These are phyloP conservation scores for Drosophila pullipes DNA, from an alignment of 2,888 invertebrate species.

Conservation along the genomic window DNA sequence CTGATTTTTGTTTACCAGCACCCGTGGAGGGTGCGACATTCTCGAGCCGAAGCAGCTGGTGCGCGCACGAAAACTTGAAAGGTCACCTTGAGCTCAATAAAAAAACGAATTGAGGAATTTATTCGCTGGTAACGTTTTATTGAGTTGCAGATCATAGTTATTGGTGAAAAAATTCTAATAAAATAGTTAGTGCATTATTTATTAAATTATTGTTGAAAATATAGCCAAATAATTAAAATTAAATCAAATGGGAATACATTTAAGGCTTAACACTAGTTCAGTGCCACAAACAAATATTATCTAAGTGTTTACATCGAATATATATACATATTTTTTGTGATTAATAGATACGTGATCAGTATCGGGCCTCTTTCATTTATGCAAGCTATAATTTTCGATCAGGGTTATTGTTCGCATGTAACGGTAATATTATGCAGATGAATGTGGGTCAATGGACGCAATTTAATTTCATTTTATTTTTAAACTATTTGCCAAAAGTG, in stretches of 20 bases:
- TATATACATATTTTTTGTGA: background rate
- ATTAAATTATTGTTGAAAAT: constrained; percentile 9
- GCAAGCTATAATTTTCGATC: background rate
- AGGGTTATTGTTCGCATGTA: background rate
- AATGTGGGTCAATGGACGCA: constrained; percentile 59
- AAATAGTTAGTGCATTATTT: constrained; percentile 34
- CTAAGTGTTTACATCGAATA: constrained; percentile 43
- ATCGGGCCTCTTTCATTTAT: background rate
- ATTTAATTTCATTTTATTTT: constrained; percentile 32
- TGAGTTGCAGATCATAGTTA: constrained; percentile 41
- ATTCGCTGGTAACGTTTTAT: constrained; percentile 66
- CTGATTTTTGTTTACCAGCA: constrained; percentile 74
- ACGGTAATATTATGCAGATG: constrained; percentile 5
- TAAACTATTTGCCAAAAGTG: constrained; percentile 33
- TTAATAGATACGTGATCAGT: background rate
- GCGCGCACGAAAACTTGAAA: constrained; percentile 69
- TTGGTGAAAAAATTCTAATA: constrained; percentile 33
- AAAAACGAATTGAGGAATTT: constrained; percentile 59
- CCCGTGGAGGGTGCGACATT: constrained; percentile 49
- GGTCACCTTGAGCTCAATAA: constrained; percentile 81
- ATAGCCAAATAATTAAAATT: background rate
- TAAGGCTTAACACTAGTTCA: background rate
- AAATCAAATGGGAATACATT: background rate
- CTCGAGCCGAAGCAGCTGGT: constrained; percentile 64
- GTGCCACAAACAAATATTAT: constrained; percentile 39